A percentile compares a stretch with the other conserved stretches of the same genome.
Evolutionary conservation across 2,888 invertebrate genomes (phyloP).

Genomic region (Diarsia mendica): DNA sequence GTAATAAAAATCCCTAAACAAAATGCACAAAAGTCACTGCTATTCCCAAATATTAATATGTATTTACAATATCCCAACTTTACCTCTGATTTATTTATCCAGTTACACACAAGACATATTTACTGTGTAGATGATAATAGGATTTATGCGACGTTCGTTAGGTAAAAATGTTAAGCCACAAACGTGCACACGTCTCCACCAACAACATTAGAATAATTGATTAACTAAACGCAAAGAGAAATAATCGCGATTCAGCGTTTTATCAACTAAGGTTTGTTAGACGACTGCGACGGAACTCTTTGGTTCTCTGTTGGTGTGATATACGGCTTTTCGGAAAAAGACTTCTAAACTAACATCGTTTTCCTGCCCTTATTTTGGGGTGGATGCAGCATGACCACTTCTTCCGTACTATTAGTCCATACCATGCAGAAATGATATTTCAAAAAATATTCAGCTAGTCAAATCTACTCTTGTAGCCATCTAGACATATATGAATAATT

Average conservation of each 20-base stretch:
- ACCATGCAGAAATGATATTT: not conserved
- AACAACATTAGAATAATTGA: constrained; percentile 90
- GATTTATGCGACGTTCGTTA: constrained; percentile 68
- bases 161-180: constrained; percentile 73
- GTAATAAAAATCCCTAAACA: not conserved
- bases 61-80: not conserved
- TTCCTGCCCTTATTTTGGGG: not conserved
- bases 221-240: constrained; percentile 89
- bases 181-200: constrained; percentile 82
- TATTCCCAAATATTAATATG: not conserved
- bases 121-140: constrained; percentile 54
- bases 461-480: not conserved
- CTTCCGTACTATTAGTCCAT: no score
- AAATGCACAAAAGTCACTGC: not conserved
- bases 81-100: constrained; percentile 27
- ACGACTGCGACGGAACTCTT: constrained; percentile 53
- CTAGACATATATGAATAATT: not conserved
- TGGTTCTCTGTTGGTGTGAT: not conserved
- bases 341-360: not conserved
- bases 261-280: constrained; percentile 75
- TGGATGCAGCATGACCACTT: not conserved
- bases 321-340: no score
- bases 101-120: constrained; percentile 27
- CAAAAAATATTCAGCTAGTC: not conserved
- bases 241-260: constrained; percentile 89